Conservation (phyloP, 1,140 invertebrate species). For the Drosophila aff. region DNA sequence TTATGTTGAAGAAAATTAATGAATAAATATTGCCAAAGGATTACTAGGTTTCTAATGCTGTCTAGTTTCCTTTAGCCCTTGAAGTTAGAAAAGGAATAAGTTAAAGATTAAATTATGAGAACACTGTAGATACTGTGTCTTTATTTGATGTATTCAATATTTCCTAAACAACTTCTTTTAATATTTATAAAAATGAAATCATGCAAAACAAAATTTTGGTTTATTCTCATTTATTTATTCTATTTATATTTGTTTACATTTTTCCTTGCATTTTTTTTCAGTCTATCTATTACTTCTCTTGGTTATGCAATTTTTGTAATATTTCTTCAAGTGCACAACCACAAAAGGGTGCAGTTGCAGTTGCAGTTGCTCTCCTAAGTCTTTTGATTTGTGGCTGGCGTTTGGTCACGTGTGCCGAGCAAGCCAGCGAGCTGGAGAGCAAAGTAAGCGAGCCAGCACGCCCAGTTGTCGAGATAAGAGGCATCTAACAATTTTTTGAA, state of each 20-base stretch:
- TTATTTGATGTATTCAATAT: too few species aligned
- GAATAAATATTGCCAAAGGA: background rate
- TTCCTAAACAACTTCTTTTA: too few species aligned
- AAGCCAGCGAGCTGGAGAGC: conserved; percentile 15
- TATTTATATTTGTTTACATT: background rate
- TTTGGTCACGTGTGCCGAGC: conserved; percentile 67
- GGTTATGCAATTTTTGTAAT: background rate
- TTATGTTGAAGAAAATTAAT: background rate
- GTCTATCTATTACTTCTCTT: background rate
- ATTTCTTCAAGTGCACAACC: conserved; percentile 10
- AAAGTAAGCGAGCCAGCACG: conserved; percentile 23
- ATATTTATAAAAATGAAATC: too few species aligned
- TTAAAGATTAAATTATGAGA: too few species aligned
- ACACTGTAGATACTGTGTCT: too few species aligned
- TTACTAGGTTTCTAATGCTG: too few species aligned
- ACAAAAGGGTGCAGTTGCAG: conserved; percentile 67
- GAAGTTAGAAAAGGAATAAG: too few species aligned
- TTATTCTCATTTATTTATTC: background rate
- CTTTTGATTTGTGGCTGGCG: conserved; percentile 57
- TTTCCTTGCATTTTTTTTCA: background rate
- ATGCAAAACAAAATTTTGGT: too few species aligned
- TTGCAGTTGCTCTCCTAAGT: conserved; percentile 47
- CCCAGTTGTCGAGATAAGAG: conserved; percentile 68
- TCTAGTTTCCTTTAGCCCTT: too few species aligned
- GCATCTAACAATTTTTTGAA: conserved; percentile 14